Base-by-base conservation (phyloP, 1,140 invertebrate genomes). In the Mizuhopecten yessoensis region DNA sequence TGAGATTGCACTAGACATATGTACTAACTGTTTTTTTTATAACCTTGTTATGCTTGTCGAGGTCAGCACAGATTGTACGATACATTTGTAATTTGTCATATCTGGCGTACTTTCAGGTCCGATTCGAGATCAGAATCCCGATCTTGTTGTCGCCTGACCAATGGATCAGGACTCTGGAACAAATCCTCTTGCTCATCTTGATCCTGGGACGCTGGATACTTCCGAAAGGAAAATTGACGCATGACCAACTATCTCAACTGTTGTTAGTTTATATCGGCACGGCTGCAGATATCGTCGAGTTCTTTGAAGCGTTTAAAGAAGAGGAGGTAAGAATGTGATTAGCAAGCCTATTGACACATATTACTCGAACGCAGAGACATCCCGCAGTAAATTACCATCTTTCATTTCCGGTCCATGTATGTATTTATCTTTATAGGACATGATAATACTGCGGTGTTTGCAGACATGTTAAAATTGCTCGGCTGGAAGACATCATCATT, bases 221-320 rank as follows among this genome's bases (percentile, higher is more conserved):
- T 89, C 98, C 99, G 0, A 99, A 99, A 94, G 98, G 98, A 13
- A 94, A 95, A 87, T 97, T 99, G 0, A 99, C 98, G 0, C 97
- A 98, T 45, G 98, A 99, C 95, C 98, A 99, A 96, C 97, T 99
- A 5, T 99, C 98, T 45, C 99, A 99, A 94, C 96, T 99, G 34
- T 96, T 99, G 0, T 96, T 99, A 1, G 98, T 97, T 34, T 97
- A 97, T 94, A 97, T 97, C 91, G 97, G 97, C 42, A 99, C 98
- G 0, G 98, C 98, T 0, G 98, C 98, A 0, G 99, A 99, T 95
- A 99, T 99, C 88, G 99, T 99, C 34, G 99, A 99, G 96, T 99
- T 99, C 96, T 99, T 99, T 96, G 99, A 99, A 95, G 98, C 98
- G 0, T 99, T 99, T 97, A 97, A 96, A 86, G 96, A 96, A 93